Conservation (phyloP, 1,140 invertebrate species). For the Aplysia californica region DNA sequence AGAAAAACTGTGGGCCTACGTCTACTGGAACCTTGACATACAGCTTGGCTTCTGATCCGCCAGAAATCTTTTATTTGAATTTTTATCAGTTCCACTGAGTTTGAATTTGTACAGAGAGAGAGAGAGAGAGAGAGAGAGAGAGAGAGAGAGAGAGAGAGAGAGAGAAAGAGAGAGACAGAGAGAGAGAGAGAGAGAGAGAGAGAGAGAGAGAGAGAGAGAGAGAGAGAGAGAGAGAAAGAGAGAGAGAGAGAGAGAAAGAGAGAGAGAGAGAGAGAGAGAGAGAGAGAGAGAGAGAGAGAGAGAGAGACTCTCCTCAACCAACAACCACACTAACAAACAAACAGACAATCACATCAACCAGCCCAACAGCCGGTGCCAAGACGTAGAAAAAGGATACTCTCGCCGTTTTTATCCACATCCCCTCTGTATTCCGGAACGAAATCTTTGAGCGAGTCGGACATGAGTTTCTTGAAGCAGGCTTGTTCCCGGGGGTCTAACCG, state of each 20-base stretch:
- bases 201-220: too few relatives aligned
- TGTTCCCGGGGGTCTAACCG: slow-evolving; percentile 91
- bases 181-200: background rate
- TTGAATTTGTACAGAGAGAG: too few relatives aligned
- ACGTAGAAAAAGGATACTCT: slow-evolving; percentile 79
- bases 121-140: background rate
- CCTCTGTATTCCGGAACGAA: slow-evolving; percentile 94
- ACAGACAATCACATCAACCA: too few relatives aligned
- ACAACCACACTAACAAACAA: too few relatives aligned
- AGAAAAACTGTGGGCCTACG: too few relatives aligned
- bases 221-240: too few relatives aligned
- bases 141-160: background rate
- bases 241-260: too few relatives aligned
- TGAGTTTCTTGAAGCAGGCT: slow-evolving; percentile 82
- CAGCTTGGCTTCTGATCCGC: too few relatives aligned
- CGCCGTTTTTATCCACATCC: slow-evolving; percentile 80
- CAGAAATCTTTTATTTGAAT: background rate
- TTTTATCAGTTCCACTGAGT: background rate
- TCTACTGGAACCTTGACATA: background rate
- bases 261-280: too few relatives aligned
- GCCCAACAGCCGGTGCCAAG: too few relatives aligned
- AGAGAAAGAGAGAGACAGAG: background rate
- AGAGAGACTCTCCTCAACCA: too few relatives aligned
- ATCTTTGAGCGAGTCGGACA: slow-evolving; percentile 86
- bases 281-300: too few relatives aligned